These are phyloP conservation scores for Brienomyrus longianalis DNA, from an alignment of 2,113 vertebrate genomes.

Conservation along the genomic window DNA sequence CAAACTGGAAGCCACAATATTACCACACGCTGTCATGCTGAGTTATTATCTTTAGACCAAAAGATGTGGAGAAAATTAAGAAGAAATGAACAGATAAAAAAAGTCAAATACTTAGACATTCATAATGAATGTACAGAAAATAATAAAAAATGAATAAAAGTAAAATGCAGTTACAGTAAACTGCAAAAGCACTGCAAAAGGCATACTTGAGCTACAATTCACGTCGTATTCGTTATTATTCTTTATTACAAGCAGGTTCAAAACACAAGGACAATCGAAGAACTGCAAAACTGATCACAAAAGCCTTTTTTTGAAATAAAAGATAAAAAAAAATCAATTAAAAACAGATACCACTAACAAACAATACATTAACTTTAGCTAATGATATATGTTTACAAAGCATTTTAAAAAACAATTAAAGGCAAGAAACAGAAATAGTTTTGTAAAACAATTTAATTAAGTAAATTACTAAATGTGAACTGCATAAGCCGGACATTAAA, in stretches of 20 bases:
- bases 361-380: neutral
- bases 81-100: neutral
- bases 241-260: neutral
- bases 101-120: neutral
- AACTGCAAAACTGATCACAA: neutral
- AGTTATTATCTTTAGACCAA: neutral
- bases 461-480: neutral
- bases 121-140: neutral
- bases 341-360: neutral
- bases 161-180: neutral
- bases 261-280: neutral
- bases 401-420: neutral
- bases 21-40: neutral
- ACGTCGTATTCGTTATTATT: neutral
- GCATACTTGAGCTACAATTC: neutral
- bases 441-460: neutral
- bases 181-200: neutral
- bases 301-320: neutral
- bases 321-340: neutral
- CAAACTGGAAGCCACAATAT: neutral
- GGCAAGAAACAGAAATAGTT: neutral
- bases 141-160: neutral
- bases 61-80: neutral
- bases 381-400: neutral
- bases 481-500: neutral